Evolutionary conservation across 2,797 vertebrate species (phyloP), one percentile per base, ranked within the genome.

Genomic region (Numenius phaeopus): DNA sequence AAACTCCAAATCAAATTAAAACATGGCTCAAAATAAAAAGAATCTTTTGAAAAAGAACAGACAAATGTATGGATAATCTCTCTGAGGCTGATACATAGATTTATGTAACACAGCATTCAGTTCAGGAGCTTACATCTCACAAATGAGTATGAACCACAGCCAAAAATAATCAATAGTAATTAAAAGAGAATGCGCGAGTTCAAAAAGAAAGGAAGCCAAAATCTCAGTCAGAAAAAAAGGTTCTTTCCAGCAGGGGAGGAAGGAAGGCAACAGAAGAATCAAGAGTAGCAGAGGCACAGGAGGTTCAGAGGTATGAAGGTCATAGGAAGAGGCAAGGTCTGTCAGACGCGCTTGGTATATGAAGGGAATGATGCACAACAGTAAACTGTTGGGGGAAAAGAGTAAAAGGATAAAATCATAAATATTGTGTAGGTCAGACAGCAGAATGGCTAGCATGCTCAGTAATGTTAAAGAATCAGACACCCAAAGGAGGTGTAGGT

Each of bases 301-400:
- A 95, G 42, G 82, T 92, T 93, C 97, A 96, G 95, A 91, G 97
- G 93, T 94, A 87, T 87, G 97, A 96, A 98, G 96, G 94, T 98
- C 97, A 93, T 94, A 97, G 91, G 97, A 92, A 94, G 97, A 97
- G 95, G 97, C 93, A 97, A 96, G 91, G 83, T 98, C 98, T 98
- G n/a, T 99, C 99, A 99, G 98, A 98, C 97, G 96, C 97, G 98
- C 98, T 98, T 99, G 98, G 98, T 97, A 72, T 98, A 99, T 96
- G 99, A 97, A 97, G 98, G 99, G 97, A 99, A 98, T 95, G 98
- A 97, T 61, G 98, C 98, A 98, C 98, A 98, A 98, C 98, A 99
- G 95, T 98, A 98, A 91, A 98, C 98, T 98, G 98, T 87, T 4
- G 69, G 85, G 92, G 97, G 96, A 92, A 93, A 97, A 96, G 65